Evolutionary conservation across 2,888 invertebrate species (phyloP), one percentile per base, ranked within the genome.

Genomic region (Lasioglossum marginatum): DNA sequence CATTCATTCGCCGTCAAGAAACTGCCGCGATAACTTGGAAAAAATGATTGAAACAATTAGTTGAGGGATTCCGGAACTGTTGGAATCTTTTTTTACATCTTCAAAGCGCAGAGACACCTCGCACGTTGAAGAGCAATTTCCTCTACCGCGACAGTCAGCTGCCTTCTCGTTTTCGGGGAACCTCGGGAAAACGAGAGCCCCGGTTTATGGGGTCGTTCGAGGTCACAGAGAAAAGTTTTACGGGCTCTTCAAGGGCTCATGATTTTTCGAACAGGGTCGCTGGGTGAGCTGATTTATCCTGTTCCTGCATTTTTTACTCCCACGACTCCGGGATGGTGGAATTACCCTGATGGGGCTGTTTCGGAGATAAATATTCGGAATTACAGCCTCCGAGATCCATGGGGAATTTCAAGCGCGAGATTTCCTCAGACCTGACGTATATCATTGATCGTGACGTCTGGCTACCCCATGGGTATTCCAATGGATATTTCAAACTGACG

Each of bases 181-280:
- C 19, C 27, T 27, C 70, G 31, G 27, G 3, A 27, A 45, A 71
- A 43, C 43, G 71, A 43, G 40, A 40, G 23, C 37, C n/a, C 70
- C 23, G 70, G 10, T n/a, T 40, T 40, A 40, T 70, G n/a, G 70
- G 70, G 37, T 70, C 70, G 70, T 14, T 40, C 37, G 40, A 70
- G 70, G 70, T 37, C 70, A n/a, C 37, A 0, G 40, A 23, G 40
- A 40, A 40, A 68, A 68, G 37, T 68, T 68, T 68, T 68, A 68
- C 34, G 68, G 68, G 23, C 68, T 12, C 68, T 37, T 68, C 37
- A 23, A 34, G 68, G 68, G 34, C 34, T 68, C 68, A 68, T 68
- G 68, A 68, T 68, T 68, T 34, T 68, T 68, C 68, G 66, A 68
- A 68, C 34, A 37, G 12, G 66, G 31, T 66, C 66, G 31, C 37